Percentiles rank a stretch among this genome's conserved stretches.
Conservation (phyloP, 2,888 invertebrate species). For the Portevinia maculata region DNA sequence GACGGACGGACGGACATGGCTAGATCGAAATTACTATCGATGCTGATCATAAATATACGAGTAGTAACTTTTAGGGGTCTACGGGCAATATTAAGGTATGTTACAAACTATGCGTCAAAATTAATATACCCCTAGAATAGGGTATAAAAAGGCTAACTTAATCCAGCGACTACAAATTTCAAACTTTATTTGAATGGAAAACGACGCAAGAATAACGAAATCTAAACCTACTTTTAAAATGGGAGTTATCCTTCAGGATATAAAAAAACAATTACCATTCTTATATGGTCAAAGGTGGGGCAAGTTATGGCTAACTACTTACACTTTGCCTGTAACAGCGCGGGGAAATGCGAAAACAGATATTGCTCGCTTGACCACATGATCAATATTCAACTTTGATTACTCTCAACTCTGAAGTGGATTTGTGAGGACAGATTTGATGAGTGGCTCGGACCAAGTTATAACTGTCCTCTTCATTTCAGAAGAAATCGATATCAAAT, state of each 20-base stretch:
- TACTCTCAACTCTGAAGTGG: slow-evolving; percentile 43
- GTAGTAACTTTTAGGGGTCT: too few species aligned
- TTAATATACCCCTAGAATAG: too few species aligned
- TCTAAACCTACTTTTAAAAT: neutral
- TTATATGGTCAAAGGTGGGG: too few species aligned
- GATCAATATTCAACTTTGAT: slow-evolving; percentile 59
- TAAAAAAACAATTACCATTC: slow-evolving; percentile 16
- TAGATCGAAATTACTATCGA: too few species aligned
- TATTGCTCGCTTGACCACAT: slow-evolving; percentile 33
- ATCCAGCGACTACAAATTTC: slow-evolving; percentile 30
- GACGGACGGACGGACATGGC: too few species aligned
- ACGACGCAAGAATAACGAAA: slow-evolving; percentile 3
- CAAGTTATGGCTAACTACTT: neutral
- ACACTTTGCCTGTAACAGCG: neutral
- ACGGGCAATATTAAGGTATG: too few species aligned
- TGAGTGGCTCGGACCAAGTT: slow-evolving; percentile 20
- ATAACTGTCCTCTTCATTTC: slow-evolving; percentile 52
- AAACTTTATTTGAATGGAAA: slow-evolving; percentile 25
- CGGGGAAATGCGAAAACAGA: too few species aligned
- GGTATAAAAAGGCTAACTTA: too few species aligned
- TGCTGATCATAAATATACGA: too few species aligned
- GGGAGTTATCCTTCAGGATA: slow-evolving; percentile 34
- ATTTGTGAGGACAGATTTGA: slow-evolving; percentile 27
- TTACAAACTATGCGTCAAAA: too few species aligned
- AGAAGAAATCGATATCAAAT: slow-evolving; percentile 46